Percentiles rank a stretch among this genome's conserved stretches.
phyloP scores from a whole-genome alignment of 2,888 invertebrate genomes.

The Agrotis clavis region DNA sequence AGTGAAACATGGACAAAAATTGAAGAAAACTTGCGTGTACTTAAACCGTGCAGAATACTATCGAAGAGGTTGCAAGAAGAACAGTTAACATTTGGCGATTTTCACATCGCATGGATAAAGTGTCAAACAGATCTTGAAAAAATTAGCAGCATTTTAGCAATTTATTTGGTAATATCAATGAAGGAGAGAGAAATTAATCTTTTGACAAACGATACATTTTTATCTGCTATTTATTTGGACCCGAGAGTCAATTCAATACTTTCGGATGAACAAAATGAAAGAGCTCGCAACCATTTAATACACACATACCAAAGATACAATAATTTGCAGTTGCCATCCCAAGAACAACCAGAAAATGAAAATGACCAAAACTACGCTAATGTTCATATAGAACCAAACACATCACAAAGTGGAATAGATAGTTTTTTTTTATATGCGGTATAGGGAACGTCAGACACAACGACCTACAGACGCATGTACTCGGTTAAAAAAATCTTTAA shows the following conservation, averaged over 20 bases:
- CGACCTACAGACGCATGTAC: conserved; percentile 6
- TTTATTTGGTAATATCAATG: conserved; percentile 10
- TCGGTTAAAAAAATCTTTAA: conserved; percentile 3
- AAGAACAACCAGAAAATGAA: background rate
- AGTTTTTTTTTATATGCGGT: conserved; percentile 10
- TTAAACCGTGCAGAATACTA: conserved; percentile 15
- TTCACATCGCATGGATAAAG: conserved; percentile 11
- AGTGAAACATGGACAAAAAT: conserved; percentile 4
- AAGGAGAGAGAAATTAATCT: conserved; percentile 3
- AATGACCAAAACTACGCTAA: background rate
- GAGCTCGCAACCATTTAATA: background rate
- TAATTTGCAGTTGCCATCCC: background rate
- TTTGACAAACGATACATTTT: conserved; percentile 11
- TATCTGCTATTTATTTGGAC: conserved; percentile 8
- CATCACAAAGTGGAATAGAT: conserved; percentile 1
- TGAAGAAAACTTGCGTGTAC: conserved; percentile 5
- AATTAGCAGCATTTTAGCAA: background rate
- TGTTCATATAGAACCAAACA: background rate
- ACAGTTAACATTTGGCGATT: conserved; percentile 4
- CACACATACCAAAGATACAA: background rate
- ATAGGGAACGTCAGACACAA: conserved; percentile 8
- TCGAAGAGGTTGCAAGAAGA: conserved; percentile 12
- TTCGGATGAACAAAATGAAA: background rate
- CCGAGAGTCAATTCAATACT: conserved; percentile 15
- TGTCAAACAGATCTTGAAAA: conserved; percentile 10